Base-by-base conservation (phyloP, 2,888 invertebrate species). In the Caradrina clavipalpis region DNA sequence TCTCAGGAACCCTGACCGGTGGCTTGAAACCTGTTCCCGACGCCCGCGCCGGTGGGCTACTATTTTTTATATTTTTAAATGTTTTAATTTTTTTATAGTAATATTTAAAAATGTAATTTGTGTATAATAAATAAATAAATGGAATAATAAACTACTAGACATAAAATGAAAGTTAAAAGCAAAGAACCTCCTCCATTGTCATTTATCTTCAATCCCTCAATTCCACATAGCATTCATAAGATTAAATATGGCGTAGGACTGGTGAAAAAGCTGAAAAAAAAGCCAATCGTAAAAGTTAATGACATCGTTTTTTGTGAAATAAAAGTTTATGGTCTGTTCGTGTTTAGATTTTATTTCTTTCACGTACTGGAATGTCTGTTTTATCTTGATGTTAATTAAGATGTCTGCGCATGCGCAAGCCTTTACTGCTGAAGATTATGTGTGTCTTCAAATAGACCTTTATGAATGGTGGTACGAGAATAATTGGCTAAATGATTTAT, bases 201-300 rank as follows among this genome's bases (percentile, higher is more conserved):
- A 8, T 39, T 2, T 6, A 19, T n/a, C 17, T 56, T 17, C 1
- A n/a, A 62, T 31, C 26, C 35, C 26, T 77, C 19, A 73, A 21
- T 69, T 42, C 70, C 76, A 83, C 75, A 73, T 64, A n/a, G 83
- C 81, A 17, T 83, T 85, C 73, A 86, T 84, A 0, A 86, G 61
- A 68, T 81, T 87, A 67, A 87, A 87, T 45, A 87, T 75, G 7
- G 73, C 63, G 62, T 82, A 87, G 6, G 85, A 73, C 53, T 84
- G 81, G 2, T 81, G 83, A 11, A 77, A 68, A 21, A 87, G 69
- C 86, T 85, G 80, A 65, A 87, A 87, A 45, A 63, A 63, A 51
- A 74, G 45, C 7, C 21, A 61, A 42, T 58, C 47, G 50, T 79
- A 55, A 74, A 65, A 45, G 8, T 53, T 62, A 56, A 75, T 74